Base-by-base conservation (phyloP, 2,888 invertebrate genomes). In the Liodrosophila aerea region DNA sequence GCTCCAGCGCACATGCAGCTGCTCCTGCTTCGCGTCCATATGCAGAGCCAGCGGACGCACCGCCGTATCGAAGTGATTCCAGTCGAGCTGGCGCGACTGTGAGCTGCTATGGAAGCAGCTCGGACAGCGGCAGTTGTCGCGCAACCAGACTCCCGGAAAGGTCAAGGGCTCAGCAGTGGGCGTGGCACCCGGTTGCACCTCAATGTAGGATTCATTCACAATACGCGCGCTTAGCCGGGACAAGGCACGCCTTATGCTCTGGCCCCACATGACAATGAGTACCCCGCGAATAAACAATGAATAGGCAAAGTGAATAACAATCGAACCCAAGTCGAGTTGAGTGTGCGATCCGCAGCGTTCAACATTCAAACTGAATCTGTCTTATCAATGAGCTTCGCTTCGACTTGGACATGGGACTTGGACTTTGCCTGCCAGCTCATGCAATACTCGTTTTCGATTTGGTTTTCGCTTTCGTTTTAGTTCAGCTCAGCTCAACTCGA, bases 51-150 rank as follows among this genome's bases (percentile, higher is more conserved):
- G 88, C 0, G 92, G 92, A 65, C 89, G 89, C 7, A 92, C 89
- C 39, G 91, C 86, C 1, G 92, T 76, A 74, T 93, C 90, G 73
- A 94, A 93, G 51, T 90, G 88, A 65, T 91, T 90, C 92, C 93
- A 93, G 73, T 93, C 91, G 9, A 93, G 88, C 18, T 92, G 92
- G 30, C 94, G 90, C 51, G 94, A 94, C 83, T 92, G 91, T 0
- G 94, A 93, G 5, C 91, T 90, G 16, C 84, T 77, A 76, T 94
- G 94, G 82, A 93, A 95, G 80, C 95, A 95, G 37, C 91, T 78
- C 13, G 92, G 87, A 75, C 95, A 95, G 67, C 92, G 93, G 76
- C 95, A 95, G 84, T 95, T 95, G 87, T 95, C 95, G 67, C 95
- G 89, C 44, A 95, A 88, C 94, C 95, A 95, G 18, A 94, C 92